A percentile compares a stretch with the other conserved stretches of the same genome.
Evolutionary conservation across 2,888 invertebrate genomes (phyloP).

Genomic region (Netelia fuscicornis): DNA sequence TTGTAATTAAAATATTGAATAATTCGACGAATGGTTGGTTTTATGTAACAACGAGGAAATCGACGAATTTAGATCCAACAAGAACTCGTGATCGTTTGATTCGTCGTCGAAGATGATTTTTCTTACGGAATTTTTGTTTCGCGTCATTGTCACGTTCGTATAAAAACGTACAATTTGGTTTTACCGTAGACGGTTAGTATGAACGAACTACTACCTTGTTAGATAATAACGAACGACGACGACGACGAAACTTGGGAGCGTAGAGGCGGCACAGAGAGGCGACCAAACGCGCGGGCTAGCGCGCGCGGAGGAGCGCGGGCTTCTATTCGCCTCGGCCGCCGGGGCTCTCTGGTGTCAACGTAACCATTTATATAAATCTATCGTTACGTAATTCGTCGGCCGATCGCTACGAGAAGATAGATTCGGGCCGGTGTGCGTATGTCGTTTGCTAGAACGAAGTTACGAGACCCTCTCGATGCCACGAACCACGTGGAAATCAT

Average conservation of each 20-base stretch:
- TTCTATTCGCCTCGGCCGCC: constrained; percentile 19
- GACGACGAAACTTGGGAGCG: constrained; percentile 64
- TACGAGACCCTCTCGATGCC: constrained; percentile 52
- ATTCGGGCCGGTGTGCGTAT: constrained; percentile 75
- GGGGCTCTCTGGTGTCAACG: constrained; percentile 82
- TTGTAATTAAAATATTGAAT: not conserved
- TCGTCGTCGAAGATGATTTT: not conserved
- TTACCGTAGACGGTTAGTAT: constrained; percentile 20
- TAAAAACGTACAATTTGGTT: constrained; percentile 38
- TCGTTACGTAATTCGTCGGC: constrained; percentile 82
- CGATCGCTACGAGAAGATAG: constrained; percentile 80
- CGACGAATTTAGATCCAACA: not conserved
- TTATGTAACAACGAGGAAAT: too few relatives aligned
- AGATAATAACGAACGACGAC: constrained; percentile 77
- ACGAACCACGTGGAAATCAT: constrained; percentile 44
- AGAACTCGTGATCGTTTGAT: not conserved
- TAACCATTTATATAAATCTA: constrained; percentile 85
- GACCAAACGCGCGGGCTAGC: constrained; percentile 50
- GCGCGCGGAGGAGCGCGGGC: constrained; percentile 41
- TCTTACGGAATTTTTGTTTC: not conserved
- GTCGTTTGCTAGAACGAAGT: constrained; percentile 42
- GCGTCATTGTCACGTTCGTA: constrained; percentile 1
- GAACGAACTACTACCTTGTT: constrained; percentile 71
- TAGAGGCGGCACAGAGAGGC: constrained; percentile 57
- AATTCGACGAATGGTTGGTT: too few relatives aligned